Conservation (phyloP, 2,888 invertebrate species). For the Scrobipalpa costella region DNA sequence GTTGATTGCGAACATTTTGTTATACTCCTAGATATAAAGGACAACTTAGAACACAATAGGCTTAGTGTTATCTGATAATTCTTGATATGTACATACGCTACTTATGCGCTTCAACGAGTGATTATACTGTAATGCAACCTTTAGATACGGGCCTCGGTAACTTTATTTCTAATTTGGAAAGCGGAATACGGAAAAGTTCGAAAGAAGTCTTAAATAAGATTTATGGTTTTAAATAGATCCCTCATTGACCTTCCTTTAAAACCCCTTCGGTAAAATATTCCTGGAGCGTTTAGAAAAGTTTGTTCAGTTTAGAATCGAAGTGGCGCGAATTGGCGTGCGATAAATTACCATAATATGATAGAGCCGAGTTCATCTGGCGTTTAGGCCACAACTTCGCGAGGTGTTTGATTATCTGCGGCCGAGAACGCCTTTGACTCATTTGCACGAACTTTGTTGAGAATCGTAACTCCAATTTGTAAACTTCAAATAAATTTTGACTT, state of each 20-base stretch:
- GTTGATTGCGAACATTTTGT: conserved; percentile 73
- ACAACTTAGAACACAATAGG: conserved; percentile 69
- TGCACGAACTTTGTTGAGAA: conserved; percentile 51
- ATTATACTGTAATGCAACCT: conserved; percentile 45
- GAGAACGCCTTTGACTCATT: conserved; percentile 72
- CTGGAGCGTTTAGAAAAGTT: conserved; percentile 59
- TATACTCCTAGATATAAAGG: conserved; percentile 57
- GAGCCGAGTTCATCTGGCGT: conserved; percentile 75
- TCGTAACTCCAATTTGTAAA: conserved; percentile 52
- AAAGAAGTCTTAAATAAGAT: conserved; percentile 41
- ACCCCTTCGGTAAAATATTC: conserved; percentile 56
- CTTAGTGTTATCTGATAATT: conserved; percentile 72
- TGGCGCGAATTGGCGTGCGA: conserved; percentile 70
- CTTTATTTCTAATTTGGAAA: conserved; percentile 38
- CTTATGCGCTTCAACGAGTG: conserved; percentile 49
- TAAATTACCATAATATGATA: conserved; percentile 78
- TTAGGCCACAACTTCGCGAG: conserved; percentile 71
- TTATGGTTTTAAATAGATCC: conserved; percentile 55
- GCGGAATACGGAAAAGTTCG: conserved; percentile 40
- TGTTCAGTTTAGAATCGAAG: conserved; percentile 64
- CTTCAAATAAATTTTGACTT: conserved; percentile 34
- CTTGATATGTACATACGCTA: conserved; percentile 56
- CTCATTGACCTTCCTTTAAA: conserved; percentile 46
- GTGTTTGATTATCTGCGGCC: conserved; percentile 73
- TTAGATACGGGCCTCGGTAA: conserved; percentile 45